Percentiles rank a stretch among this genome's conserved stretches.
phyloP scores from a whole-genome alignment of 2,888 invertebrate species.

The Caenorhabditis sp. region DNA sequence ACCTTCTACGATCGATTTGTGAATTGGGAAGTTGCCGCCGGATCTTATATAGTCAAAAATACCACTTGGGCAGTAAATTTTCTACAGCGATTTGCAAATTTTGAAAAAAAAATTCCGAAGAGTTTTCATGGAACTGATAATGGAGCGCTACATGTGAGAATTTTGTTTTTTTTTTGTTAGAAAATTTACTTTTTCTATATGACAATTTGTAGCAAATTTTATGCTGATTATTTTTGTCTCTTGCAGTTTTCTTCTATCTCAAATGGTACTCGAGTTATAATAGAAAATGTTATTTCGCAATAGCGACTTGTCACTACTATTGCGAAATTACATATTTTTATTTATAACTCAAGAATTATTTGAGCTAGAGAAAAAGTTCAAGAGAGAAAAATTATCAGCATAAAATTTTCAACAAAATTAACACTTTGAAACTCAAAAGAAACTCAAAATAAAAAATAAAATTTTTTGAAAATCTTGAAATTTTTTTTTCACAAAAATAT shows the following conservation, averaged over 20 bases:
- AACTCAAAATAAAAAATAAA: too few relatives aligned
- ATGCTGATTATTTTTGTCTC: not conserved
- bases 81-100: conserved; percentile 56
- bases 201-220: too few relatives aligned
- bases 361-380: too few relatives aligned
- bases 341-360: too few relatives aligned
- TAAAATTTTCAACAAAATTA: too few relatives aligned
- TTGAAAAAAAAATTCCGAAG: conserved; percentile 47
- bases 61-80: conserved; percentile 13
- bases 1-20: conserved; percentile 66
- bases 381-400: too few relatives aligned
- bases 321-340: too few relatives aligned
- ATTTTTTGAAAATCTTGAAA: not conserved
- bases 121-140: conserved; percentile 63
- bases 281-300: too few relatives aligned
- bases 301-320: too few relatives aligned
- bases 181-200: too few relatives aligned
- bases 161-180: not conserved
- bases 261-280: not conserved
- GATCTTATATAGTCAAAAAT: conserved; percentile 64
- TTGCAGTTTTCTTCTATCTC: not conserved
- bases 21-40: conserved; percentile 66
- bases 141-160: conserved; percentile 61
- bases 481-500: not conserved
- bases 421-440: too few relatives aligned